phyloP scores from a whole-genome alignment of 1,140 invertebrate genomes.

The Drosophila sulfurigaster region DNA sequence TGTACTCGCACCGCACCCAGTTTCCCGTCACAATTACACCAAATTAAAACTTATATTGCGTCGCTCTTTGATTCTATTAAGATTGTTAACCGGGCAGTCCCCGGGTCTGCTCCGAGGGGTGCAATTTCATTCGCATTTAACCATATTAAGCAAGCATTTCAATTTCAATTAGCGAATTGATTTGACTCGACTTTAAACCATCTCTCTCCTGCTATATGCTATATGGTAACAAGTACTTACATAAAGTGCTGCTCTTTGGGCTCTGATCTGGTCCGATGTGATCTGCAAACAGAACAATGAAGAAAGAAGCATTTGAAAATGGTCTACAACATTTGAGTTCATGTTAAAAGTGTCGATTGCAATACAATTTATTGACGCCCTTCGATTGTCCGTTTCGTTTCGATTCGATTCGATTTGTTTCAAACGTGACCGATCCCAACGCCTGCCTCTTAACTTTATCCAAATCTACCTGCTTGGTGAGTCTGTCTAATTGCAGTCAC shows the following conservation, averaged over 20 bases:
- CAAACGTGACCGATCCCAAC: slow-evolving; percentile 7
- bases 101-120: slow-evolving; percentile 29
- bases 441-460: not conserved
- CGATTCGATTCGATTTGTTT: not conserved
- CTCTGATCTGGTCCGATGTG: slow-evolving; percentile 18
- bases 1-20: slow-evolving; percentile 17
- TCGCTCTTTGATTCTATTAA: slow-evolving; percentile 80
- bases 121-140: slow-evolving; percentile 62
- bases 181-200: slow-evolving; percentile 41
- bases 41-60: slow-evolving; percentile 74
- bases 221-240: slow-evolving; percentile 31
- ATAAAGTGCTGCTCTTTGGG: slow-evolving; percentile 18
- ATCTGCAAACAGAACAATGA: slow-evolving; percentile 26
- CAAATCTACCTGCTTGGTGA: slow-evolving; percentile 47
- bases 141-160: slow-evolving; percentile 71
- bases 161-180: slow-evolving; percentile 73
- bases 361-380: slow-evolving; percentile 73
- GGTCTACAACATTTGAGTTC: not conserved
- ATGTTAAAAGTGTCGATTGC: slow-evolving; percentile 77
- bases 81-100: slow-evolving; percentile 58
- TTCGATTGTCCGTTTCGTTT: slow-evolving; percentile 38
- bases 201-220: not conserved
- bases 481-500: slow-evolving; percentile 73
- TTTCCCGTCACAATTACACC: slow-evolving; percentile 66
- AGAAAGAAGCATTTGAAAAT: slow-evolving; percentile 8